Evolutionary conservation across 2,888 invertebrate species (phyloP).

Genomic region (Diachrysia chrysitis): DNA sequence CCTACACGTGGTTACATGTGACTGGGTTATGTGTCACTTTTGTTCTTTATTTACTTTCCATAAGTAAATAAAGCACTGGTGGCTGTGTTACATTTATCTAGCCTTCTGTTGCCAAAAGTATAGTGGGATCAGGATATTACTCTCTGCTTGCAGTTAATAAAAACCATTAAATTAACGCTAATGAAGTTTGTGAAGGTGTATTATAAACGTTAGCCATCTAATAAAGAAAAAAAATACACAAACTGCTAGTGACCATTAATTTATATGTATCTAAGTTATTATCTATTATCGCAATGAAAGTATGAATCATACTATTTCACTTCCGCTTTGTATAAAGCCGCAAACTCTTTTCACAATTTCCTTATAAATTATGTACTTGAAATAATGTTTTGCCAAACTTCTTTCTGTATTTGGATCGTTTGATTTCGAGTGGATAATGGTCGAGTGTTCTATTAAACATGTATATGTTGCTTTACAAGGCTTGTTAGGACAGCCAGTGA

Average conservation of each 20-base stretch:
- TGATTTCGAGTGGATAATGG: constrained; percentile 68
- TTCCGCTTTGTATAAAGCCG: constrained; percentile 34
- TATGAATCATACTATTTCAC: constrained; percentile 28
- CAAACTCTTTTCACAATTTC: constrained; percentile 46
- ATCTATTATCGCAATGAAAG: background rate
- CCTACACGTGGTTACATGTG: constrained; percentile 59
- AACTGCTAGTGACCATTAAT: too few relatives aligned
- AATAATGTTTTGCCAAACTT: constrained; percentile 35
- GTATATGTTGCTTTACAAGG: constrained; percentile 53
- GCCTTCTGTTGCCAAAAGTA: background rate
- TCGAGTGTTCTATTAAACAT: constrained; percentile 66
- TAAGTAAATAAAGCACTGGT: constrained; percentile 26
- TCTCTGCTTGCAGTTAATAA: too few relatives aligned
- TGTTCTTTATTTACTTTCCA: constrained; percentile 15
- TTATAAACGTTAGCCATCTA: too few relatives aligned
- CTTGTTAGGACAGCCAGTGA: constrained; percentile 53
- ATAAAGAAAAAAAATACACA: too few relatives aligned
- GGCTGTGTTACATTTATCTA: constrained; percentile 15
- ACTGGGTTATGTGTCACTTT: constrained; percentile 11
- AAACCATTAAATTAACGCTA: too few relatives aligned
- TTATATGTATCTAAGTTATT: too few relatives aligned
- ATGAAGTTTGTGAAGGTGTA: too few relatives aligned
- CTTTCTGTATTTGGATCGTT: constrained; percentile 41
- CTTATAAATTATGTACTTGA: constrained; percentile 37
- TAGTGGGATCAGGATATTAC: too few relatives aligned